Base-by-base conservation (phyloP, 1,140 invertebrate genomes). In the Calosoma granatense region DNA sequence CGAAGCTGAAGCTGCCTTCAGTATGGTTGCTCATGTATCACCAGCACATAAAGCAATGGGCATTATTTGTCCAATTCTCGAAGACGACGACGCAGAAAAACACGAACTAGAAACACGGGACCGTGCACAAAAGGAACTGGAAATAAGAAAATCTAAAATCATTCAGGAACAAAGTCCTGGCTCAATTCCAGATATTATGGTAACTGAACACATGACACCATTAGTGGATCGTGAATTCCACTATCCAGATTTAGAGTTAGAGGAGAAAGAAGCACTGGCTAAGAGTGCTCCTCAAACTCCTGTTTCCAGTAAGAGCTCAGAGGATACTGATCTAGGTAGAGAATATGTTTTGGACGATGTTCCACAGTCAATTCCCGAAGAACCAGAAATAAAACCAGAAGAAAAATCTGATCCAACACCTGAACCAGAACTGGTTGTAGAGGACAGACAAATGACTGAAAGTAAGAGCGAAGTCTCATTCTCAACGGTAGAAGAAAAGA, bases 181-280 rank as follows among this genome's bases (percentile, higher is more conserved):
- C 52, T 72, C 74, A 52, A 81, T 86, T 61, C 84, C 84, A 19
- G 81, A 84, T 64, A 87, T 86, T 54, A 85, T 78, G 63, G 77
- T 86, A 12, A 86, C 84, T 1, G 77, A 85, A 64, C 80, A 85
- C 62, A 74, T 81, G 69, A 69, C 76, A 52, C 77, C 76, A 22
- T 62, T 75, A 47, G 62, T 69, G 15, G 71, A 76, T 55, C 64
- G 65, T 57, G 70, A 67, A 30, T 78, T 76, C 63, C 66, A 67
- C 26, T 79, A 79, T 65, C 74, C 76, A 21, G 78, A 80, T 60
- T 67, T 77, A 54, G 75, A 78, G 60, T 60, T 74, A 53, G 74
- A 76, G 58, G 64, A 67, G 21, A 66, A 71, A 59, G 65, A 67
- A 59, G 66, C 63, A 57, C 58, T 58, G 51, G 52, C 64, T 52